phyloP scores from a whole-genome alignment of 2,797 vertebrate genomes.

The Enteromius viviparus region DNA sequence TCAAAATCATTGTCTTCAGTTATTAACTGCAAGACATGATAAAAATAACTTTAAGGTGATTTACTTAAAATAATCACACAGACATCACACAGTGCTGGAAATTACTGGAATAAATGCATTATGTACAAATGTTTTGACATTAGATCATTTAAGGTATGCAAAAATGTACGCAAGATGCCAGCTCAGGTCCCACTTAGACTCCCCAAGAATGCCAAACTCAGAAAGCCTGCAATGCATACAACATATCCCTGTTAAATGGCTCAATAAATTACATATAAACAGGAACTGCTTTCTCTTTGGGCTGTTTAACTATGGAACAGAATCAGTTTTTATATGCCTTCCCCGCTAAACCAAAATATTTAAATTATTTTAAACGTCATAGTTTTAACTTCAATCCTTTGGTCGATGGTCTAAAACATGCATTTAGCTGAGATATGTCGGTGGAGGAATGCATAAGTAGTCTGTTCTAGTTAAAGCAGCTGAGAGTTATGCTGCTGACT shows the following conservation, averaged over 20 bases:
- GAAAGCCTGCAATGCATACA: background rate
- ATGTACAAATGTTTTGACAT: background rate
- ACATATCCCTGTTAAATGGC: background rate
- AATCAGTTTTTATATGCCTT: background rate
- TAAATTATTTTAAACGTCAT: background rate
- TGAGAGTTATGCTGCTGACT: slow-evolving; percentile 4
- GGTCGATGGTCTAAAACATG: background rate
- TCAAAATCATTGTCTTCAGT: background rate
- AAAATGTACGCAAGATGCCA: background rate
- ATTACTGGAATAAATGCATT: slow-evolving; percentile 1
- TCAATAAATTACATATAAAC: background rate
- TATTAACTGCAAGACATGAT: background rate
- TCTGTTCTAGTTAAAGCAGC: background rate
- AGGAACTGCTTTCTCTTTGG: background rate
- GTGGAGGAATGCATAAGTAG: background rate
- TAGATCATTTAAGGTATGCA: background rate
- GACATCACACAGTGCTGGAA: background rate
- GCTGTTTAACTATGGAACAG: background rate
- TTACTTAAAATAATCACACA: background rate
- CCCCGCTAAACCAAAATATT: background rate
- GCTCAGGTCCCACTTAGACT: background rate
- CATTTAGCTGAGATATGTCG: background rate
- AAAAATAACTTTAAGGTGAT: background rate
- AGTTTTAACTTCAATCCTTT: background rate
- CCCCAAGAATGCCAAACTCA: background rate